Evolutionary conservation across 2,888 invertebrate species (phyloP).

Genomic region (Kryphioiulus occultus): DNA sequence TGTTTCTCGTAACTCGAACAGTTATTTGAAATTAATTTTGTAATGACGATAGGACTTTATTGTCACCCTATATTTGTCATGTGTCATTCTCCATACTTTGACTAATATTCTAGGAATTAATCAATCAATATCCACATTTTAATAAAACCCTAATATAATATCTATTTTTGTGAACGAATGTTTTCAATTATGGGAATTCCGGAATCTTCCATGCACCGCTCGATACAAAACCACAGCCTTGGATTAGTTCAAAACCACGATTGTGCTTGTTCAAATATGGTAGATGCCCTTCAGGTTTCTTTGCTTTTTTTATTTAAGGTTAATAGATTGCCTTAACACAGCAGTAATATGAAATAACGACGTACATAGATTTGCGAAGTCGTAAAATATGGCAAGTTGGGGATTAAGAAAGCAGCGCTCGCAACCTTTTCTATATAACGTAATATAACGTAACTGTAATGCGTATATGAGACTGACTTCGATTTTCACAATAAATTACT

Average conservation of each 20-base stretch:
- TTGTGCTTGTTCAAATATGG: too few relatives aligned
- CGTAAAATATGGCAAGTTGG: neutral
- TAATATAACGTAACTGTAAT: neutral
- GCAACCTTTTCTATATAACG: neutral
- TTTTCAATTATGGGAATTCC: neutral
- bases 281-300: neutral
- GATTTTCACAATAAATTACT: conserved; percentile 6
- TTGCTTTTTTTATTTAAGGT: neutral
- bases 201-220: too few relatives aligned
- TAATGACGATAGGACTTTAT: too few relatives aligned
- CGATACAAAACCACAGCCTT: neutral
- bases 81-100: too few relatives aligned
- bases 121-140: too few relatives aligned
- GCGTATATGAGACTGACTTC: neutral
- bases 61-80: too few relatives aligned
- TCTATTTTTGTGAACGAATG: too few relatives aligned
- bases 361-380: neutral
- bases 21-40: too few relatives aligned
- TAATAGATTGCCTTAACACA: neutral
- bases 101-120: too few relatives aligned
- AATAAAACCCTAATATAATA: too few relatives aligned
- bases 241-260: neutral
- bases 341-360: neutral
- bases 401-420: neutral
- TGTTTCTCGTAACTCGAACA: too few relatives aligned